phyloP scores from a whole-genome alignment of 2,113 vertebrate genomes.

The Marcusenius ussheri region DNA sequence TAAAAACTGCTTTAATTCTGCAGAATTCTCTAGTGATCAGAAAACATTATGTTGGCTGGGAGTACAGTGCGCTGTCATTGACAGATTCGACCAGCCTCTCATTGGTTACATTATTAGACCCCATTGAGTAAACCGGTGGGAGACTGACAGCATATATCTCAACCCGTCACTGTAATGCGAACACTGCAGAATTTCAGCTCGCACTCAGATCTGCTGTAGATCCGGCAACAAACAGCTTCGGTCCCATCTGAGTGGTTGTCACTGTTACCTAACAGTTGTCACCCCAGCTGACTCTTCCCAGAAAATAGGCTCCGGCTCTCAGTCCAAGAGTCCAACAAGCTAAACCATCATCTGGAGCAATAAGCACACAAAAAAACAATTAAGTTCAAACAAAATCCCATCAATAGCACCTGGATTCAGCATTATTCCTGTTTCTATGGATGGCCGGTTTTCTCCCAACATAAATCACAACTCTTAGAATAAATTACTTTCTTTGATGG shows the following conservation, averaged over 20 bases:
- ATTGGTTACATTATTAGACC: neutral
- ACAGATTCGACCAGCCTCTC: neutral
- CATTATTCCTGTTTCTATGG: neutral
- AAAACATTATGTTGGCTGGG: neutral
- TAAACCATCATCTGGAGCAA: neutral
- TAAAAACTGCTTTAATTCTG: neutral
- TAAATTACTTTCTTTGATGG: conserved; percentile 10
- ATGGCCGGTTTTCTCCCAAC: neutral
- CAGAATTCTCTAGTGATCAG: neutral
- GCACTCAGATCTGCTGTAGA: neutral
- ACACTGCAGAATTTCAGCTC: neutral
- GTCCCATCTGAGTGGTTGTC: neutral
- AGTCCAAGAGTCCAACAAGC: neutral
- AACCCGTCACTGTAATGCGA: neutral
- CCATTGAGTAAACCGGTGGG: neutral
- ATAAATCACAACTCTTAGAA: conserved; percentile 23
- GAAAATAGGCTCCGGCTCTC: neutral
- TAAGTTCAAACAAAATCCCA: neutral
- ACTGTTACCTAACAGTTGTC: neutral
- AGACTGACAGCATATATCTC: neutral
- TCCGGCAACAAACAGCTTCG: neutral
- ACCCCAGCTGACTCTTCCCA: neutral
- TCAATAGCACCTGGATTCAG: conserved; percentile 1
- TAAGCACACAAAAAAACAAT: neutral
- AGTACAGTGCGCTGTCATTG: neutral